Conservation (phyloP, 1,140 invertebrate species). For the Bombus balteatus region DNA sequence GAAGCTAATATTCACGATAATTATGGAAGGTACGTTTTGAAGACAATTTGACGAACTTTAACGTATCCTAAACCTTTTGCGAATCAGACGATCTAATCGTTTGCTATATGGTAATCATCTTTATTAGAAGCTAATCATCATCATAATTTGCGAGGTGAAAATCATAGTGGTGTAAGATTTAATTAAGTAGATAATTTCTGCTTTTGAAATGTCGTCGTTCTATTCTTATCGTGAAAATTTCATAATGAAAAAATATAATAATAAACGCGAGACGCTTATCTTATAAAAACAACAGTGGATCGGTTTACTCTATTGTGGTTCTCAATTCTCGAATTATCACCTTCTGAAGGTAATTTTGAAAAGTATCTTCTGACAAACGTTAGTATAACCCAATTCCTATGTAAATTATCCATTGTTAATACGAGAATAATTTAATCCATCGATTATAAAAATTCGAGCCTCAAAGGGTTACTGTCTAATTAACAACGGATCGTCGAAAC, state of each 20-base stretch:
- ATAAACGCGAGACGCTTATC: no score
- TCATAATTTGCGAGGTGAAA: not conserved
- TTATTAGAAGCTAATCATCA: not conserved
- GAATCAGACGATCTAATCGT: not conserved
- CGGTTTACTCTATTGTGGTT: accelerated
- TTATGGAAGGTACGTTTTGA: not conserved
- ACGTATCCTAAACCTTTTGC: not conserved
- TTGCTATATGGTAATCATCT: not conserved
- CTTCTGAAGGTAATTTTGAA: no score
- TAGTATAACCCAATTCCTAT: accelerated
- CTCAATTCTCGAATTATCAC: no score
- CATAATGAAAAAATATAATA: no score
- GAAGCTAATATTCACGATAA: not conserved
- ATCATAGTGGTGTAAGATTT: no score
- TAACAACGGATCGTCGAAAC: not conserved
- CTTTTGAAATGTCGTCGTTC: no score
- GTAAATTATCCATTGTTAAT: not conserved
- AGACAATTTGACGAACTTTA: not conserved
- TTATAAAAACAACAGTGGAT: no score
- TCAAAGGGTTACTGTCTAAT: not conserved
- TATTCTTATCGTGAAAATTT: no score
- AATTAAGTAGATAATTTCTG: no score
- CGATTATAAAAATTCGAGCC: not conserved
- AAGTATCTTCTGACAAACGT: no score
- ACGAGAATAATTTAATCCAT: no score